Base-by-base conservation (phyloP, 37 sponge, comb jelly and placozoan genomes). In the Halisarca cf. caerulea region DNA sequence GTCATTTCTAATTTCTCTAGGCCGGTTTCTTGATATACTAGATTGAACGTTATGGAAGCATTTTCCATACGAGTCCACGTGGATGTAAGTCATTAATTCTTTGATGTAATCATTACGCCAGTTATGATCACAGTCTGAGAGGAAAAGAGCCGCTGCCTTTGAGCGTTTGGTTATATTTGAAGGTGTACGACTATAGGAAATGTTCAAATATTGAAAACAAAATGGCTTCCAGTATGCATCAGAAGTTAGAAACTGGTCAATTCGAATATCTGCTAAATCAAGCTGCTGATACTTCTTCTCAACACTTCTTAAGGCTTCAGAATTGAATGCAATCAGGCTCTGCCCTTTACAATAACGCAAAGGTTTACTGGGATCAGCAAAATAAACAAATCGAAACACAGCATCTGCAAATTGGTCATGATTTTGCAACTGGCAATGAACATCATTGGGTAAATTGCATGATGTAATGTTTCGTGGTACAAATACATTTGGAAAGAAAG, bases 41-140 rank as follows among this genome's bases (percentile, higher is more conserved):
- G 37, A 37, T 6, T 37, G 77, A 33, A 43, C 43, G 7, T 74
- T 74, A 25, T 74, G 8, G 20, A 37, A 74, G 25, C 77, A 74
- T 43, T 43, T 17, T 4, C 77, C 77, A 74, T 74, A 74, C 18
- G 77, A 74, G 41, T 74, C 77, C 18, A 74, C 36, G 7, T 74
- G 77, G 15, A 74, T 40, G 7, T 40, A 21, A 2, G 36, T 74
- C 77, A 74, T 74, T 1, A 74, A 2, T 40, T 74, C 25, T 6
- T 43, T 37, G 21, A 40, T 40, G 7, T 44, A 74, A 4, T 40
- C 24, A 44, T 32, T 74, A 2, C 77, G 11, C 43, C 42, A 15
- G 9, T 39, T 37, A 41, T 40, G 41, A 40, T n/a, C 44, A 25
- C 77, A 74, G 15, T 74, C 77, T 21, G 38, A 36, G 77, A 38